Evolutionary conservation across 2,113 vertebrate species (phyloP).

Genomic region (Trochalopteron elliotii): DNA sequence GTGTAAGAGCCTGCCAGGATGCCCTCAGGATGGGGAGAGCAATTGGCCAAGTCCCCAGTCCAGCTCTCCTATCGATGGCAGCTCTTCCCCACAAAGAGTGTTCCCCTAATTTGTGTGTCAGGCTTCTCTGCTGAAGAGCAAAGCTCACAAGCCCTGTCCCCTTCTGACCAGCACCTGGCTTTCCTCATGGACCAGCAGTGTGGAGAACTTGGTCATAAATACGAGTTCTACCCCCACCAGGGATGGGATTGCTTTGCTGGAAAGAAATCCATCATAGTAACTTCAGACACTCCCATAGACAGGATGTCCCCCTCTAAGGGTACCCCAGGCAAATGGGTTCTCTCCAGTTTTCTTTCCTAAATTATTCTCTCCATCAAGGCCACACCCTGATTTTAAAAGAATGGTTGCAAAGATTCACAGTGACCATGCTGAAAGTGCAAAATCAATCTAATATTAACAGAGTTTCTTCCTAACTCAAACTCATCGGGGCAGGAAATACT

Average conservation of each 20-base stretch:
- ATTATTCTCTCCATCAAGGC: not conserved
- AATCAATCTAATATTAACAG: not conserved
- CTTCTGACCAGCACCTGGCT: not conserved
- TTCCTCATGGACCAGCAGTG: not conserved
- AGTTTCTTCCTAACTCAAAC: not conserved
- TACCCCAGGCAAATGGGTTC: not conserved
- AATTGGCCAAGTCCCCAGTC: not conserved
- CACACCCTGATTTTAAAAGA: not conserved
- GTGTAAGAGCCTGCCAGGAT: not conserved
- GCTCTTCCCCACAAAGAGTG: accelerated
- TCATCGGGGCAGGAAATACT: not conserved
- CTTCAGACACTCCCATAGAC: not conserved
- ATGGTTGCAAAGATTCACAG: not conserved
- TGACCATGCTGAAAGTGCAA: accelerated
- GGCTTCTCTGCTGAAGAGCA: not conserved
- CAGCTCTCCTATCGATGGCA: not conserved
- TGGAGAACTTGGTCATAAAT: not conserved
- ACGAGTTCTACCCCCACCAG: not conserved
- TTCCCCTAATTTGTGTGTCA: not conserved
- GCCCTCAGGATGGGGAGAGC: not conserved
- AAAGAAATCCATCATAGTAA: not conserved
- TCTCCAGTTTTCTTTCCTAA: not conserved
- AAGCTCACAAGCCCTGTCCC: not conserved
- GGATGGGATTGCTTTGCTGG: not conserved
- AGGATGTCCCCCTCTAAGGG: not conserved